These are phyloP conservation scores for Drosophila paramelanica DNA, from an alignment of 2,888 invertebrate genomes.

Conservation along the genomic window DNA sequence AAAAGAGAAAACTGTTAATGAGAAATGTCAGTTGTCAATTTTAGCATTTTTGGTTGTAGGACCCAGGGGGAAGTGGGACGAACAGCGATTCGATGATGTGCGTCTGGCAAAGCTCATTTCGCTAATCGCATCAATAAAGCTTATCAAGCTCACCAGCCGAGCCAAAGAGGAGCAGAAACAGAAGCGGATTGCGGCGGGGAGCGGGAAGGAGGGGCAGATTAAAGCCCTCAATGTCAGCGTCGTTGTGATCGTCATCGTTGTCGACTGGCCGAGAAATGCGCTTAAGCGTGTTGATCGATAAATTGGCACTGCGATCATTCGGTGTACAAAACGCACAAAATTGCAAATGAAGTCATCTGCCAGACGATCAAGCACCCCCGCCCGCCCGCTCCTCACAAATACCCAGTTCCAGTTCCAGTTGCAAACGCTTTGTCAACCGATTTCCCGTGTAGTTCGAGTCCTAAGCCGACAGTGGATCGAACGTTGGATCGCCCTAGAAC, in stretches of 20 bases:
- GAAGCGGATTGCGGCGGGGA: neutral
- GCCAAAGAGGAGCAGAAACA: neutral
- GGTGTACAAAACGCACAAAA: slow-evolving; percentile 70
- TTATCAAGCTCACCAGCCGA: slow-evolving; percentile 63
- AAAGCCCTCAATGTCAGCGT: slow-evolving; percentile 67
- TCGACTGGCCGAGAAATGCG: slow-evolving; percentile 69
- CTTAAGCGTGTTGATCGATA: slow-evolving; percentile 81
- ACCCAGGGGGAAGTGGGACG: slow-evolving; percentile 7
- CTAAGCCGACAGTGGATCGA: slow-evolving; percentile 70
- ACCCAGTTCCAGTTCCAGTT: slow-evolving; percentile 51
- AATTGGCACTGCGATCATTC: slow-evolving; percentile 64
- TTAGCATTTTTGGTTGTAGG: slow-evolving; percentile 35
- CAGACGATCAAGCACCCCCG: slow-evolving; percentile 39
- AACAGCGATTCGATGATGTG: slow-evolving; percentile 26
- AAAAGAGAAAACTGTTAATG: slow-evolving; percentile 65
- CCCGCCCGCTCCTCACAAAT: slow-evolving; percentile 4
- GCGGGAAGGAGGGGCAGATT: slow-evolving; percentile 36
- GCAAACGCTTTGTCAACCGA: slow-evolving; percentile 77
- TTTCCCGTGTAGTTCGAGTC: slow-evolving; percentile 70
- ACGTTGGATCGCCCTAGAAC: slow-evolving; percentile 64
- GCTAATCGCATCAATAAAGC: slow-evolving; percentile 81
- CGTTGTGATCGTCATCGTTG: slow-evolving; percentile 35
- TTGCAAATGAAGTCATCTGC: slow-evolving; percentile 75
- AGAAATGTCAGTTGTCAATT: slow-evolving; percentile 79
- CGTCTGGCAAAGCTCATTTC: slow-evolving; percentile 74